Conservation (phyloP, 2,888 invertebrate genomes). For the Crossocerus cetratus region DNA sequence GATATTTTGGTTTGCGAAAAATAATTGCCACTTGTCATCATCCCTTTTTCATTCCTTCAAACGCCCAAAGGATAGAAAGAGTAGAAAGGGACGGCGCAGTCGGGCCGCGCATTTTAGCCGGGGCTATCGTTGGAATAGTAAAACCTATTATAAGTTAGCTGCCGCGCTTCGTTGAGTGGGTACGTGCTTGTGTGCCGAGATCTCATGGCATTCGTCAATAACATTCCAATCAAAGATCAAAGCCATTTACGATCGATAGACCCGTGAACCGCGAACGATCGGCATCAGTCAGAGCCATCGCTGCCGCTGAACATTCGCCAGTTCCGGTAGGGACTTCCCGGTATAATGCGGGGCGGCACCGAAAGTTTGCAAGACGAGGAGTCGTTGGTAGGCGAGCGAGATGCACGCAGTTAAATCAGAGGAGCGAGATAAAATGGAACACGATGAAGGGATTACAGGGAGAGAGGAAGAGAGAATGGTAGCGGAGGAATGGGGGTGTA, state of each 20-base stretch:
- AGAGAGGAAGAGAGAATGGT: neutral
- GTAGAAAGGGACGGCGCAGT: no score
- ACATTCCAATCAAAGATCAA: neutral
- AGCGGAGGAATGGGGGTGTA: conserved; percentile 1
- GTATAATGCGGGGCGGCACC: conserved; percentile 12
- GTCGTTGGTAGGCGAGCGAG: neutral
- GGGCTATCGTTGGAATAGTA: no score
- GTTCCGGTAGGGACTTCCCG: neutral
- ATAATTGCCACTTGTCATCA: no score
- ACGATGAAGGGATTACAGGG: neutral
- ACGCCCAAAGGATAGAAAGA: no score
- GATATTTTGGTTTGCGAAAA: no score
- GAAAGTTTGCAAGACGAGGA: conserved; percentile 28
- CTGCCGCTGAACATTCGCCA: neutral
- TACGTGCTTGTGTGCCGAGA: no score
- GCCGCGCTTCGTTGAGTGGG: no score
- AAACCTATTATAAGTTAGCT: no score
- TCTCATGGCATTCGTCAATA: neutral
- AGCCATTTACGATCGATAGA: neutral
- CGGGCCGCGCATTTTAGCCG: no score
- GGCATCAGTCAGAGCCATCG: neutral
- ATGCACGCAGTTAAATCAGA: neutral
- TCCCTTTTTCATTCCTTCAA: no score
- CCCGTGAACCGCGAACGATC: neutral
- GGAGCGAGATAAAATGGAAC: neutral